A percentile compares a stretch with the other conserved stretches of the same genome.
Conservation (phyloP, 2,888 invertebrate species). For the Hanleya hanleyi region DNA sequence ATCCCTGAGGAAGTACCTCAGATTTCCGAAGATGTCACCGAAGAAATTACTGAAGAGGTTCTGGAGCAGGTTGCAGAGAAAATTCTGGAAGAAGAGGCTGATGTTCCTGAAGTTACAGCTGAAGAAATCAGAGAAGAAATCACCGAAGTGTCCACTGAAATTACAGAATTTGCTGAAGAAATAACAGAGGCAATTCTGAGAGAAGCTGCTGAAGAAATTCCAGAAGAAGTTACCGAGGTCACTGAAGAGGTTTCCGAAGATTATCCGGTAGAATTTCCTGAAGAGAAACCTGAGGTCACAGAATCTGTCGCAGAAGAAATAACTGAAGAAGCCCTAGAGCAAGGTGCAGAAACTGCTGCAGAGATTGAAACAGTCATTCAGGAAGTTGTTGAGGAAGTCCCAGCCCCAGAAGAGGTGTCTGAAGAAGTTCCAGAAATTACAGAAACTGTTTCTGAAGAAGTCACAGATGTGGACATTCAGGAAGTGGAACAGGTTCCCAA, state of each 20-base stretch:
- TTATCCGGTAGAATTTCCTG: not conserved
- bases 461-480: too few relatives aligned
- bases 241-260: slow-evolving; percentile 41
- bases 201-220: not conserved
- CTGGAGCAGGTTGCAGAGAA: not conserved
- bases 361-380: slow-evolving; percentile 36
- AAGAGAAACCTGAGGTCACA: slow-evolving; percentile 20
- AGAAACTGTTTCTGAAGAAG: slow-evolving; percentile 16
- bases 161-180: slow-evolving; percentile 15
- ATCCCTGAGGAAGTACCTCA: slow-evolving; percentile 39
- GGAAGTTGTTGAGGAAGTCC: slow-evolving; percentile 15
- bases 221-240: slow-evolving; percentile 19
- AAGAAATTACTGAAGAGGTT: slow-evolving; percentile 37
- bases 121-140: slow-evolving; percentile 24
- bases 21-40: slow-evolving; percentile 32
- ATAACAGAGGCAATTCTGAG: slow-evolving; percentile 28
- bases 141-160: slow-evolving; percentile 45
- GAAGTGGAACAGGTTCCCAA: too few relatives aligned
- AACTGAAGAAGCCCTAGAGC: slow-evolving; percentile 20
- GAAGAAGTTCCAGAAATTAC: slow-evolving; percentile 11
- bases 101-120: not conserved
- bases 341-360: slow-evolving; percentile 42
- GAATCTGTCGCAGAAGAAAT: slow-evolving; percentile 29
- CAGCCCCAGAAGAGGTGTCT: not conserved
- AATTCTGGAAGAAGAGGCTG: not conserved